Evolutionary conservation across 2,888 invertebrate genomes (phyloP).

Genomic region (Myopa tessellatipennis): DNA sequence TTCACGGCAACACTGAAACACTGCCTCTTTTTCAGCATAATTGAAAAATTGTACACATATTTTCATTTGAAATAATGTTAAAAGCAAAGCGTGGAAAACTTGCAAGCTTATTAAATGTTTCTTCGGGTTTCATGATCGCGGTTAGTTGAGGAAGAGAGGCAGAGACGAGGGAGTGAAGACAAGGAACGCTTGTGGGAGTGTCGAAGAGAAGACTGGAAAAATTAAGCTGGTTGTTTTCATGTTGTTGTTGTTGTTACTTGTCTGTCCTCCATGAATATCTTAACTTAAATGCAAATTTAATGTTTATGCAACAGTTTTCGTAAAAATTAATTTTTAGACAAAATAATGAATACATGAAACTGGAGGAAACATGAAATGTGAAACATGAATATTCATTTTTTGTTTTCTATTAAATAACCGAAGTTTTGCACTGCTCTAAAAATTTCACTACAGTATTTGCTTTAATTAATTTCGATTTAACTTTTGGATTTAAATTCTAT

Average conservation of each 20-base stretch:
- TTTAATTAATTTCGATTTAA: too few relatives aligned
- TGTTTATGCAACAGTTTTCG: too few relatives aligned
- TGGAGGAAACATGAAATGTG: too few relatives aligned
- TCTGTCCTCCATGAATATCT: too few relatives aligned
- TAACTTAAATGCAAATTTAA: neutral
- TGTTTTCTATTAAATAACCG: too few relatives aligned
- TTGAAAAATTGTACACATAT: constrained; percentile 1
- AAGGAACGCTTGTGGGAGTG: too few relatives aligned
- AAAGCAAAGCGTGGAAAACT: neutral
- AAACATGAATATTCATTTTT: too few relatives aligned
- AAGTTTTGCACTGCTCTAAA: too few relatives aligned
- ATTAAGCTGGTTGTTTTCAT: neutral
- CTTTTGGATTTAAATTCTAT: too few relatives aligned
- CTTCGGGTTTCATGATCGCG: neutral
- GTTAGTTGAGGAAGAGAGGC: neutral
- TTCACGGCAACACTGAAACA: neutral
- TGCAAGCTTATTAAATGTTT: neutral
- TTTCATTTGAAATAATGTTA: neutral
- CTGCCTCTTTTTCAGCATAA: neutral
- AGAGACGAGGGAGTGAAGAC: neutral
- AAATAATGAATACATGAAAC: too few relatives aligned
- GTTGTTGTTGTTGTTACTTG: neutral
- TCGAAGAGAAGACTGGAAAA: neutral
- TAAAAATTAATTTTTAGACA: too few relatives aligned
- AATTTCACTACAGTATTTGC: too few relatives aligned